These are phyloP conservation scores for Loriculus beryllinus DNA, from an alignment of 2,797 vertebrate genomes.

Conservation along the genomic window DNA sequence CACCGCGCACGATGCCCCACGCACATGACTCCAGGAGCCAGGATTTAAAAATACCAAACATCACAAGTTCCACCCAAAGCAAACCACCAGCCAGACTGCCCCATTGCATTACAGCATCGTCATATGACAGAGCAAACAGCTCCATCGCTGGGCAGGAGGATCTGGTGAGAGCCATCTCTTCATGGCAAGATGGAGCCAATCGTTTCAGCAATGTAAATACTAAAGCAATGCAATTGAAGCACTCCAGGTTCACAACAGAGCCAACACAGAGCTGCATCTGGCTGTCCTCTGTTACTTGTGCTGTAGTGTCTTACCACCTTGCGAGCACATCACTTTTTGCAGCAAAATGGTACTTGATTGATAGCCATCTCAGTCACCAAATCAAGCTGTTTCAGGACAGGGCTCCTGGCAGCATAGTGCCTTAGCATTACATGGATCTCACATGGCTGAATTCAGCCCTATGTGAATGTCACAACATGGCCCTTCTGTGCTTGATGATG, in stretches of 20 bases:
- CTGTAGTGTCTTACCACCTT: not conserved
- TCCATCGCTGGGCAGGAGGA: accelerated
- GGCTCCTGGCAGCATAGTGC: not conserved
- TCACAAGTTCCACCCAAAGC: not conserved
- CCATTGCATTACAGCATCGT: accelerated
- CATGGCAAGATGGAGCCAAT: not conserved
- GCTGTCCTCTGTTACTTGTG: not conserved
- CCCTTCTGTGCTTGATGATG: not conserved
- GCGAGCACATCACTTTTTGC: accelerated
- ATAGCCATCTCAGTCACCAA: not conserved
- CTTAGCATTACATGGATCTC: not conserved
- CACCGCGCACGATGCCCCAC: not conserved
- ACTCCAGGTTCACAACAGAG: not conserved
- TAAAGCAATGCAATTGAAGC: not conserved
- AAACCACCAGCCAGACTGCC: not conserved
- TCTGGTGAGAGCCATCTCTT: not conserved
- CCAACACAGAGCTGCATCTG: not conserved
- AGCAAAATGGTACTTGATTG: not conserved
- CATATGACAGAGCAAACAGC: not conserved
- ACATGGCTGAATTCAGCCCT: not conserved
- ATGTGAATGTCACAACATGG: not conserved
- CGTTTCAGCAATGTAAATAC: not conserved
- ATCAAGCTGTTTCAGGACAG: not conserved
- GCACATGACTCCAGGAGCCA: not conserved
- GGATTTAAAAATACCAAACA: not conserved